Conservation (phyloP, 2,888 invertebrate genomes). For the Sesia apiformis region DNA sequence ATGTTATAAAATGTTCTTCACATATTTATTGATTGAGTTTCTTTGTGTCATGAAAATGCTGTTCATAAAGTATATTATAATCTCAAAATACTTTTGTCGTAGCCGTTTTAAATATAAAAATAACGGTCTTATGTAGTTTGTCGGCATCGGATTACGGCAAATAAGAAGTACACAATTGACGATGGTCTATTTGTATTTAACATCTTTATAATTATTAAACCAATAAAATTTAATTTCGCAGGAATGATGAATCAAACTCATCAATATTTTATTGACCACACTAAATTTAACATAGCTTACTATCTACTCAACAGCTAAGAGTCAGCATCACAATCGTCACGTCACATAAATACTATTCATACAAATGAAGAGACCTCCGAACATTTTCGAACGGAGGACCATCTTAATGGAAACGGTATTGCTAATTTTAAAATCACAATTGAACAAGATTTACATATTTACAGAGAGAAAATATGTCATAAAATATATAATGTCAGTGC, state of each 20-base stretch:
- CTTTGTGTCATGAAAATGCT: not conserved
- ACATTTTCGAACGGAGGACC: not conserved
- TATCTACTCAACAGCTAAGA: not conserved
- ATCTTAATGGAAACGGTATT: conserved; percentile 15
- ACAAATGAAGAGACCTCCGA: not conserved
- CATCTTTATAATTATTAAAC: not conserved
- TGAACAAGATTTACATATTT: conserved; percentile 52
- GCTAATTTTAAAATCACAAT: conserved; percentile 39
- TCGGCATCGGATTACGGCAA: not conserved
- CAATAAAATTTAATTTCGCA: not conserved
- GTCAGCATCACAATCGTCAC: not conserved
- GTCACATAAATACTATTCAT: not conserved
- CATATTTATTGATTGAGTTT: not conserved
- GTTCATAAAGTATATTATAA: too few relatives aligned
- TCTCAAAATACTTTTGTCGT: not conserved
- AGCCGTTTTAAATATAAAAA: not conserved
- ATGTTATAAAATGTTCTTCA: not conserved
- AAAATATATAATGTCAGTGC: conserved; percentile 33
- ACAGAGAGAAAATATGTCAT: conserved; percentile 37
- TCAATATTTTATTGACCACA: conserved; percentile 5
- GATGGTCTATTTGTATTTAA: not conserved
- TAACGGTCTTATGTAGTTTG: not conserved
- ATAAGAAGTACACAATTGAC: not conserved
- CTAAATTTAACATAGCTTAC: not conserved
- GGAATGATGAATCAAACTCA: not conserved